phyloP scores from a whole-genome alignment of 2,888 invertebrate species.

The Teleogryllus oceanicus region DNA sequence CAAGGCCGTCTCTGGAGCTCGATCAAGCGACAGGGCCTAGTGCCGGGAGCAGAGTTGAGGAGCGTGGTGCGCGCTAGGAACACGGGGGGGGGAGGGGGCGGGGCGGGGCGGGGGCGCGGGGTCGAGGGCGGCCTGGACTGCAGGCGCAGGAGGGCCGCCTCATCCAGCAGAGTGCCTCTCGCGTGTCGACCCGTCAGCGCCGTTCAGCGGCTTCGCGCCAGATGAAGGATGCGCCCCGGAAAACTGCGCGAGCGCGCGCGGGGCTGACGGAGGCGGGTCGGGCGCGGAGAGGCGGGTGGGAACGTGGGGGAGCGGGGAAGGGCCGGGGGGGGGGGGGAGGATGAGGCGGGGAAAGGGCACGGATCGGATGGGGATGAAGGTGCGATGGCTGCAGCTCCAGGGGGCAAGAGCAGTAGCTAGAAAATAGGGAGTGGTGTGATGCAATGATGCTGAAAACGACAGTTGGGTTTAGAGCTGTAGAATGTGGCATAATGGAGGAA shows the following conservation, averaged over 20 bases:
- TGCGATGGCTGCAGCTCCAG: too few relatives aligned
- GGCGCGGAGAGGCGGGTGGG: not conserved
- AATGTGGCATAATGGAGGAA: too few relatives aligned
- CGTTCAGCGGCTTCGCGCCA: not conserved
- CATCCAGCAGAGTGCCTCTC: conserved; percentile 6
- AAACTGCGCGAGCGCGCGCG: not conserved
- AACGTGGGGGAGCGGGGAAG: not conserved
- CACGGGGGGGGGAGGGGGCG: not conserved
- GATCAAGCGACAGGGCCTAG: too few relatives aligned
- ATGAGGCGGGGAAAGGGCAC: too few relatives aligned
- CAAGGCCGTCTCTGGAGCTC: too few relatives aligned
- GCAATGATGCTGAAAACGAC: too few relatives aligned
- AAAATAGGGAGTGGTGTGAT: too few relatives aligned
- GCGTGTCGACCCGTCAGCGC: conserved; percentile 1
- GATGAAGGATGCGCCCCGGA: conserved; percentile 8
- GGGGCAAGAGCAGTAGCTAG: too few relatives aligned
- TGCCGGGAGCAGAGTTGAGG: too few relatives aligned
- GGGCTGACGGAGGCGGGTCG: not conserved
- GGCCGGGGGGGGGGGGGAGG: not conserved
- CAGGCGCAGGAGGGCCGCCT: not conserved
- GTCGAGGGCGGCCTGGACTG: not conserved
- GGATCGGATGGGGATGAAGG: too few relatives aligned
- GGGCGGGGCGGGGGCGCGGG: not conserved
- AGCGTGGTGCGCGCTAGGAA: not conserved
- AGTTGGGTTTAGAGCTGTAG: too few relatives aligned